phyloP scores from a whole-genome alignment of 2,888 invertebrate species.

The Aromia moschata region DNA sequence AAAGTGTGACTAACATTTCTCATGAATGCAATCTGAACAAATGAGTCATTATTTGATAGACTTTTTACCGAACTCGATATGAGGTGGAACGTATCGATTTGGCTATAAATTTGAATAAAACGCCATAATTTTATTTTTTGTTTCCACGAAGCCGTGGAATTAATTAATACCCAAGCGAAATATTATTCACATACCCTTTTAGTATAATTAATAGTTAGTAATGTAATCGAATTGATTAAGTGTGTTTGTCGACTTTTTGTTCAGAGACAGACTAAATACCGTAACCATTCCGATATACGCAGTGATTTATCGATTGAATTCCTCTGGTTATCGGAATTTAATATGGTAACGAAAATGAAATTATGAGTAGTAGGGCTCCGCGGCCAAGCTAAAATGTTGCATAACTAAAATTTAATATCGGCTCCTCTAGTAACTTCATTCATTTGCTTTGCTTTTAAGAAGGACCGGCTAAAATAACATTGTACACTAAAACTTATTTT shows the following conservation, averaged over 20 bases:
- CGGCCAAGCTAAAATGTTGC: slow-evolving; percentile 12
- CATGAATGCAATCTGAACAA: no score
- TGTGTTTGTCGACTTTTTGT: slow-evolving; percentile 26
- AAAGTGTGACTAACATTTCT: no score
- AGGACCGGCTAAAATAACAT: no score
- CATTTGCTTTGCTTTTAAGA: no score
- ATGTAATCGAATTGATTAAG: slow-evolving; percentile 41
- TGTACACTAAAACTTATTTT: no score
- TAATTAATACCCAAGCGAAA: slow-evolving; percentile 42
- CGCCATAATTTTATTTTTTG: background rate
- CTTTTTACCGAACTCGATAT: no score
- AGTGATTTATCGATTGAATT: slow-evolving; percentile 43
- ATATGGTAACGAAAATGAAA: slow-evolving; percentile 36
- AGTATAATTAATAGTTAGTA: no score
- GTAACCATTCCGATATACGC: slow-evolving; percentile 26
- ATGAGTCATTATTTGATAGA: no score
- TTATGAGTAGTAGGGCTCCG: slow-evolving; percentile 17
- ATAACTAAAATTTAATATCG: slow-evolving; percentile 19
- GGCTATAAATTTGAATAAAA: no score
- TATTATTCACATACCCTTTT: slow-evolving; percentile 42
- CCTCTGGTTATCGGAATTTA: slow-evolving; percentile 42
- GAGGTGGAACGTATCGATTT: no score
- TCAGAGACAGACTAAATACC: slow-evolving; percentile 19
- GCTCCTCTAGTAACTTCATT: background rate
- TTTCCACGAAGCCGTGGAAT: slow-evolving; percentile 30